phyloP scores from a whole-genome alignment of 2,888 invertebrate species.

The Nycteola revayana region DNA sequence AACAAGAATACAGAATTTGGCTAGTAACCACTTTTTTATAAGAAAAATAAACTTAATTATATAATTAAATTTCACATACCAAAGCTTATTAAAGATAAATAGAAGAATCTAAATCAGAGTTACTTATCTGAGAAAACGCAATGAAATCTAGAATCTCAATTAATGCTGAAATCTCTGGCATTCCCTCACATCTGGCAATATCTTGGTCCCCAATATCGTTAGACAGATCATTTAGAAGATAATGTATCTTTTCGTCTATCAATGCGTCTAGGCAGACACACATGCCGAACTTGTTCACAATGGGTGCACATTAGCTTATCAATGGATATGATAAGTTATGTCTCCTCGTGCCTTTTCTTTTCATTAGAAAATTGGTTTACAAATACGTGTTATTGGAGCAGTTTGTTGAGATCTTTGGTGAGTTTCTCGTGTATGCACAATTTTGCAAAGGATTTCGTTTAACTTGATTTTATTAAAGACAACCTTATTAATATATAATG shows the following conservation, averaged over 20 bases:
- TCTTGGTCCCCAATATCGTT: conserved; percentile 12
- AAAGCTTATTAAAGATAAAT: too few relatives aligned
- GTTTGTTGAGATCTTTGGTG: too few relatives aligned
- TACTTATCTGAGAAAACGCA: too few relatives aligned
- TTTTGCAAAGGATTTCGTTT: too few relatives aligned
- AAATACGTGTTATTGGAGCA: conserved; percentile 6
- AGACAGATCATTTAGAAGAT: conserved; percentile 20
- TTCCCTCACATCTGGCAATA: conserved; percentile 15
- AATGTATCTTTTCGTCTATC: conserved; percentile 28
- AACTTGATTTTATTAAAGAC: too few relatives aligned
- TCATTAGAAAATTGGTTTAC: conserved; percentile 7
- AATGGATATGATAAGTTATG: conserved; percentile 16
- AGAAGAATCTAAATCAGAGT: too few relatives aligned
- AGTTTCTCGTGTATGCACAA: too few relatives aligned
- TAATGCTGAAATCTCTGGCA: conserved; percentile 1
- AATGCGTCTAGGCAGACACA: conserved; percentile 27
- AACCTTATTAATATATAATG: too few relatives aligned
- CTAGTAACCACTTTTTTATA: too few relatives aligned
- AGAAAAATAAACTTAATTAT: too few relatives aligned
- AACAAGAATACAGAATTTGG: too few relatives aligned
- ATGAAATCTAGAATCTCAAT: not conserved
- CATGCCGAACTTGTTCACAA: conserved; percentile 27
- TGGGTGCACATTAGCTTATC: conserved; percentile 18
- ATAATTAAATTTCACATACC: too few relatives aligned
- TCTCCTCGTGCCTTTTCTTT: conserved; percentile 6